Evolutionary conservation across 2,797 vertebrate genomes (phyloP), one percentile per base, ranked within the genome.

Genomic region (Paramormyrops hopkinsi): DNA sequence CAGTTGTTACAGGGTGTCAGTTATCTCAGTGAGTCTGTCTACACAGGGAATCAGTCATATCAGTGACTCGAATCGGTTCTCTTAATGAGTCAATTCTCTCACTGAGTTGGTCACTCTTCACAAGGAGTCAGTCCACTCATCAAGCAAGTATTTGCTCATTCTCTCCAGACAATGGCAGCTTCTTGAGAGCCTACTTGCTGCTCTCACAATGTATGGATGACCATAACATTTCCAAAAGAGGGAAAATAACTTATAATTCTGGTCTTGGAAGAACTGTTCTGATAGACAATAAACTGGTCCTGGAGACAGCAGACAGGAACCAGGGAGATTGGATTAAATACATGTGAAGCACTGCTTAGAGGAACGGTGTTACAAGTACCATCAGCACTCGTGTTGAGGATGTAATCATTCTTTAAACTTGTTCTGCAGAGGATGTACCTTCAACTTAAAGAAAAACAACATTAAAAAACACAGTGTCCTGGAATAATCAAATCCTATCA

Each of bases 401-500:
- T 89, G 29, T 90, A 88, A 89, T 92, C 88, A 92, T 92, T 89
- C 87, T 82, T 92, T 90, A 56, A 92, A 89, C 91, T 90, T 89
- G 69, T 88, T 91, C 89, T 89, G 89, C 86, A 87, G 89, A 89
- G 91, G 87, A 89, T 87, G 88, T 89, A 88, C 89, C 73, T 90
- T 90, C 90, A 92, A 90, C 90, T 89, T 87, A 89, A 82, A 89
- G 90, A 93, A 95, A 95, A 95, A 95, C 93, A 94, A 92, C 94
- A 95, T 95, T 95, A 95, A 95, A 95, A 95, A 95, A 95, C 95
- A 93, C 94, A 95, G 94, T 95, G 95, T 96, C 95, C 94, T 94
- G 92, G 92, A 94, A 94, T 96, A 96, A 96, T 96, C 95, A 94
- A 96, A 97, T 96, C 95, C 91, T 94, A 96, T 96, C 95, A 96